Percentiles rank a stretch among this genome's conserved stretches.
Evolutionary conservation across 2,113 vertebrate species (phyloP).

Genomic region (Cranoglanis bouderius): DNA sequence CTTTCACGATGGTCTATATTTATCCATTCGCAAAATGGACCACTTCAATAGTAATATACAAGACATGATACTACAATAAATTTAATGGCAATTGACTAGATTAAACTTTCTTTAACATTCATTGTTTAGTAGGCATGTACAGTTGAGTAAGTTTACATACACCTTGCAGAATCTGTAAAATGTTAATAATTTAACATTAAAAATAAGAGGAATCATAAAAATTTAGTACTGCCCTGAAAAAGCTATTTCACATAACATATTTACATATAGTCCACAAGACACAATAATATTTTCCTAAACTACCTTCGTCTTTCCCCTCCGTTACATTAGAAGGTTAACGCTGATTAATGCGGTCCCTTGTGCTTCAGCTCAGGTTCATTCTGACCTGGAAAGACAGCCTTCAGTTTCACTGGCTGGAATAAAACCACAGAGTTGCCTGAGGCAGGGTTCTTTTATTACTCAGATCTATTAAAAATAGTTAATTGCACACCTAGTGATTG

Average conservation of each 20-base stretch:
- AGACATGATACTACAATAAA: not conserved
- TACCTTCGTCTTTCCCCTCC: not conserved
- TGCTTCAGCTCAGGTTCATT: not conserved
- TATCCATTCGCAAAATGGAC: not conserved
- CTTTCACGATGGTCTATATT: not conserved
- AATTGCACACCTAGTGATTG: not conserved
- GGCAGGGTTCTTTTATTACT: not conserved
- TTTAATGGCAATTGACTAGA: not conserved
- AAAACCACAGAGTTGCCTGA: not conserved
- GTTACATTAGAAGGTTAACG: slow-evolving; percentile 1
- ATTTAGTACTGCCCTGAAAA: too few relatives aligned
- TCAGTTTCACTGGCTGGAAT: not conserved
- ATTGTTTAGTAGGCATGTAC: not conserved
- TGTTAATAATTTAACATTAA: too few relatives aligned
- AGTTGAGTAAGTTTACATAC: too few relatives aligned
- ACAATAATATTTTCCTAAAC: not conserved
- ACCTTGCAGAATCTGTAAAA: too few relatives aligned
- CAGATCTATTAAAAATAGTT: slow-evolving; percentile 1
- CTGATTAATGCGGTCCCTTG: not conserved
- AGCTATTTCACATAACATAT: too few relatives aligned
- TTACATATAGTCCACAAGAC: too few relatives aligned
- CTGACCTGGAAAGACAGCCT: not conserved
- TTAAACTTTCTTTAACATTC: not conserved
- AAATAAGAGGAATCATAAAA: too few relatives aligned
- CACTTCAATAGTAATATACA: not conserved